phyloP scores from a whole-genome alignment of 2,797 vertebrate species.

The Rhabdophis nuchalis region DNA sequence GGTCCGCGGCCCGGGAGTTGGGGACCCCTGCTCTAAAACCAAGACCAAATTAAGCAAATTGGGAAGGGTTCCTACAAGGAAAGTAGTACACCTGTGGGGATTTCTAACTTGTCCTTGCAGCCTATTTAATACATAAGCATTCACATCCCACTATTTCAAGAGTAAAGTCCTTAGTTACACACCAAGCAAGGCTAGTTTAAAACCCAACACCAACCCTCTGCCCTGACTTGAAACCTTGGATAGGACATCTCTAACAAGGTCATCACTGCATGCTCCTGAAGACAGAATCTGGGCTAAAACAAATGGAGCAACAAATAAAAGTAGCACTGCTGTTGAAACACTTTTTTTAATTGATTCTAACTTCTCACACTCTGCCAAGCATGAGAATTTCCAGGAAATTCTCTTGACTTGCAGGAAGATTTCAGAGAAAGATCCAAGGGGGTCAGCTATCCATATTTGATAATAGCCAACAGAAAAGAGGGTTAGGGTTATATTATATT shows the following conservation, averaged over 20 bases:
- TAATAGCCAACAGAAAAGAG: background rate
- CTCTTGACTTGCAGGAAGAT: background rate
- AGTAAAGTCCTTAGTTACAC: background rate
- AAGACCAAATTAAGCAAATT: background rate
- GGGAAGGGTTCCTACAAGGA: background rate
- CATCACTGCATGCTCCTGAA: background rate
- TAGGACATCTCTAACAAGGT: background rate
- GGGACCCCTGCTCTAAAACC: background rate
- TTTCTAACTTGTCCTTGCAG: background rate
- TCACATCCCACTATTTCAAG: background rate
- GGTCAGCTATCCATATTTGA: background rate
- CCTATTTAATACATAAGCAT: background rate
- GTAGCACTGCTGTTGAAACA: background rate
- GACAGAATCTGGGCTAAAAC: background rate
- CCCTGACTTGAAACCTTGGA: background rate
- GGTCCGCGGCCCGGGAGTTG: too few relatives aligned
- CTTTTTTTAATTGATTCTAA: background rate
- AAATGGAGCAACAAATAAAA: background rate
- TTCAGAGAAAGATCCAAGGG: background rate
- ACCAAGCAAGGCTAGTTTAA: background rate
- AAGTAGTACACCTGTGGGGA: background rate
- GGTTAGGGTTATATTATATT: too few relatives aligned
- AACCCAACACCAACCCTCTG: background rate
- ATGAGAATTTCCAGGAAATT: background rate
- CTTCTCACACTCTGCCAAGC: background rate